These are phyloP conservation scores for Drosophila anceps DNA, from an alignment of 2,888 invertebrate species.

Conservation along the genomic window DNA sequence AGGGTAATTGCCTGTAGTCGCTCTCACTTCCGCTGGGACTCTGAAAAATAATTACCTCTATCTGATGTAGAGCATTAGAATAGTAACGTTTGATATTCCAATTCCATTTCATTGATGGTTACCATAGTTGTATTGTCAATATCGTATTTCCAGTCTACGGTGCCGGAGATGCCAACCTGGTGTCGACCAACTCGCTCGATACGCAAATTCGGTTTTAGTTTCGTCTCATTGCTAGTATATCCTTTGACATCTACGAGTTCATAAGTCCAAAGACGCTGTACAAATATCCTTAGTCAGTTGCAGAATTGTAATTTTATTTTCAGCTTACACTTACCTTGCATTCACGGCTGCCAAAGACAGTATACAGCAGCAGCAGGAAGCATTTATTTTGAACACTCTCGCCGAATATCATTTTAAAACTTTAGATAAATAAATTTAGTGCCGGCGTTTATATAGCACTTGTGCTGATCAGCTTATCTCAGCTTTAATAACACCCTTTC, in stretches of 20 bases:
- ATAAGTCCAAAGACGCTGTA: not conserved
- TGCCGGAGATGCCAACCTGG: not conserved
- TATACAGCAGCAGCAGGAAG: not conserved
- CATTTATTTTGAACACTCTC: not conserved
- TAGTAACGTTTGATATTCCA: not conserved
- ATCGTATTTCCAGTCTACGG: constrained; percentile 1
- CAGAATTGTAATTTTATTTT: not conserved
- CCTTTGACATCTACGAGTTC: not conserved
- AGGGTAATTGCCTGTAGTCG: not conserved
- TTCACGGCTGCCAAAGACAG: not conserved
- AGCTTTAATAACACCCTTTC: not conserved
- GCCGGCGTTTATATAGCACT: not conserved
- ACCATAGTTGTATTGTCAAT: constrained; percentile 1
- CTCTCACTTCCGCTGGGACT: not conserved
- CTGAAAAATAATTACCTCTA: not conserved
- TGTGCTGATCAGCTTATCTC: not conserved
- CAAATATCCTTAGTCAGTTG: too few relatives aligned
- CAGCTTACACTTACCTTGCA: not conserved
- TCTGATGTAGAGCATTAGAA: not conserved
- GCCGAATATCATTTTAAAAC: not conserved
- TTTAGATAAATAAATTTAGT: too few relatives aligned
- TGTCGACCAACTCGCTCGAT: not conserved
- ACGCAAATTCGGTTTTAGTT: not conserved
- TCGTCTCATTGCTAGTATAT: not conserved
- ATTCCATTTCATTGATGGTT: not conserved